These are phyloP conservation scores for Apis cerana DNA, from an alignment of 1,140 invertebrate species.

Conservation along the genomic window DNA sequence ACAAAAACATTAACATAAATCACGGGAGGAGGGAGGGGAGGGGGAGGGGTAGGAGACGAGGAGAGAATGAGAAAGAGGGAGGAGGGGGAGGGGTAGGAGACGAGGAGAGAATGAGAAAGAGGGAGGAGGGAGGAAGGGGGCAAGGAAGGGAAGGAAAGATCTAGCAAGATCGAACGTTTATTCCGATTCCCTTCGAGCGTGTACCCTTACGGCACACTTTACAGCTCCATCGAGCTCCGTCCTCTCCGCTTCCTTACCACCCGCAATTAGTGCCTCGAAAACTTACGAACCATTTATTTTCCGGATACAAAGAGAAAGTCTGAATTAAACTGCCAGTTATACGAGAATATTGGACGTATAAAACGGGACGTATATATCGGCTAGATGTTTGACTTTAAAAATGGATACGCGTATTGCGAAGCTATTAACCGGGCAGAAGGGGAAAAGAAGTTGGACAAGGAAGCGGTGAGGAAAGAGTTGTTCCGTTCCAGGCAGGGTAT, in stretches of 20 bases:
- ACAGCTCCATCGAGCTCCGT: constrained; percentile 57
- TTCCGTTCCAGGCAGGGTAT: background rate
- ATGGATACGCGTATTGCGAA: background rate
- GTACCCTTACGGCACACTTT: constrained; percentile 54
- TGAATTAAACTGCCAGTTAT: background rate
- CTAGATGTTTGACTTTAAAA: background rate
- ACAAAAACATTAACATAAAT: constrained; percentile 82
- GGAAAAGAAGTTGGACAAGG: background rate
- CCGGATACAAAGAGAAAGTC: constrained; percentile 38
- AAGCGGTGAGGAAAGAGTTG: background rate
- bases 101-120: constrained; percentile 17
- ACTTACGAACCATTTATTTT: constrained; percentile 58
- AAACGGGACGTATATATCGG: background rate
- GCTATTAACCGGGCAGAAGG: background rate
- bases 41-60: background rate
- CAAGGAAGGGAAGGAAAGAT: constrained; percentile 37
- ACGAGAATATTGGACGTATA: background rate
- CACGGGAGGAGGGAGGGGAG: constrained; percentile 68
- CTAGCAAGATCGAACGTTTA: constrained; percentile 74
- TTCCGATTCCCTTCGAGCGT: constrained; percentile 72
- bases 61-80: constrained; percentile 6
- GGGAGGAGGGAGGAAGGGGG: constrained; percentile 16
- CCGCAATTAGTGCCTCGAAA: constrained; percentile 72
- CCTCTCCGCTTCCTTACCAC: constrained; percentile 42
- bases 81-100: constrained; percentile 29